Percentiles rank a stretch among this genome's conserved stretches.
These are phyloP conservation scores for Campoplex capitator DNA, from an alignment of 2,888 invertebrate genomes.

Conservation along the genomic window DNA sequence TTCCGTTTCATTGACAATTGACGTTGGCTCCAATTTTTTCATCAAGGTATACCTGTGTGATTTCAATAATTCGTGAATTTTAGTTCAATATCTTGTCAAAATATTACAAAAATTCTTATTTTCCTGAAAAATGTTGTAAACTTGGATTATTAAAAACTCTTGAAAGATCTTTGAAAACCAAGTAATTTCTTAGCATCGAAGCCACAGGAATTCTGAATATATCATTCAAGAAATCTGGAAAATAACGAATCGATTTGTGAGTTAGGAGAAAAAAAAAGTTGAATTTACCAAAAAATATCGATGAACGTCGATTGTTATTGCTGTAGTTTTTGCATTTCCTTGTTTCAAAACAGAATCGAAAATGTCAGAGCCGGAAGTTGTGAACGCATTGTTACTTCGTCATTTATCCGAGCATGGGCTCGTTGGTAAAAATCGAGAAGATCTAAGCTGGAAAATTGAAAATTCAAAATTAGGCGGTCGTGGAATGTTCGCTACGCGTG, in stretches of 20 bases:
- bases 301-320: neutral
- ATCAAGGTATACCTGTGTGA: neutral
- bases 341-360: neutral
- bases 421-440: slow-evolving; percentile 13
- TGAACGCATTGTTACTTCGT: slow-evolving; percentile 70
- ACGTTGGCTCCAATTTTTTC: neutral
- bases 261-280: neutral
- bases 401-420: slow-evolving; percentile 74
- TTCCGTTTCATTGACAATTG: neutral
- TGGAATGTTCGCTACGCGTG: slow-evolving; percentile 89
- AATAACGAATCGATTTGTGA: neutral
- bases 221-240: neutral
- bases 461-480: slow-evolving; percentile 89
- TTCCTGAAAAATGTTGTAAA: no score
- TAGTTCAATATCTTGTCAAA: neutral
- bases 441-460: slow-evolving; percentile 86
- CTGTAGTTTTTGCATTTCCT: neutral
- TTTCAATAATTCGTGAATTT: neutral
- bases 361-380: slow-evolving; percentile 71
- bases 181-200: no score
- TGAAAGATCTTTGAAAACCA: no score
- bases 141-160: no score
- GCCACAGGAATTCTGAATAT: no score
- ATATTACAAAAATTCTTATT: no score
- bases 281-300: neutral